phyloP scores from a whole-genome alignment of 2,888 invertebrate species.

The Phalera bucephala region DNA sequence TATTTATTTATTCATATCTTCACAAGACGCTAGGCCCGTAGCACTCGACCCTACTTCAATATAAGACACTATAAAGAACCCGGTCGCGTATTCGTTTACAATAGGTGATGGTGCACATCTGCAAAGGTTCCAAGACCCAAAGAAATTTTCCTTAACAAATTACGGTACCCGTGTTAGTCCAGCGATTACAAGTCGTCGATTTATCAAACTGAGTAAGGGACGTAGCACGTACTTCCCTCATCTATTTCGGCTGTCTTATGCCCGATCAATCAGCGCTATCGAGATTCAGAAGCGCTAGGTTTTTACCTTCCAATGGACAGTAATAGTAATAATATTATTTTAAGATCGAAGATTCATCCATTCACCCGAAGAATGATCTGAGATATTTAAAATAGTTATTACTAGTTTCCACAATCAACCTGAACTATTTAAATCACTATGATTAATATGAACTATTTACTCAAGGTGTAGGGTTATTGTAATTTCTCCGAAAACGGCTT shows the following conservation, averaged over 20 bases:
- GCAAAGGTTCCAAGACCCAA: conserved; percentile 36
- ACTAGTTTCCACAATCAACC: too few species aligned
- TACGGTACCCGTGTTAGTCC: conserved; percentile 69
- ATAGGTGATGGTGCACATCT: conserved; percentile 65
- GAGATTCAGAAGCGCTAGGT: conserved; percentile 45
- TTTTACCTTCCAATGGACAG: conserved; percentile 54
- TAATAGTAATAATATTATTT: conserved; percentile 57
- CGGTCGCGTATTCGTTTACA: conserved; percentile 49
- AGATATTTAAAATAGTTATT: too few species aligned
- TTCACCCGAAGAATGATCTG: too few species aligned
- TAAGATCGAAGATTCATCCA: too few species aligned
- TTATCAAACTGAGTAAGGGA: conserved; percentile 64
- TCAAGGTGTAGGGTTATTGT: too few species aligned
- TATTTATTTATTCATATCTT: too few species aligned
- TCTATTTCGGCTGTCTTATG: conserved; percentile 66
- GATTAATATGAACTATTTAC: too few species aligned
- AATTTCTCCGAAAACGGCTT: too few species aligned
- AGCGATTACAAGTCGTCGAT: conserved; percentile 77
- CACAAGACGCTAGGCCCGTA: too few species aligned
- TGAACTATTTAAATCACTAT: too few species aligned
- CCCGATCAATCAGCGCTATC: conserved; percentile 76
- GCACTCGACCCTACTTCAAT: too few species aligned
- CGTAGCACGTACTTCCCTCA: conserved; percentile 71
- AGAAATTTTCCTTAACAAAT: conserved; percentile 63
- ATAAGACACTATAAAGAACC: conserved; percentile 33